A percentile compares a stretch with the other conserved stretches of the same genome.
phyloP scores from a whole-genome alignment of 2,113 vertebrate species.

The Cyprinus carpio region DNA sequence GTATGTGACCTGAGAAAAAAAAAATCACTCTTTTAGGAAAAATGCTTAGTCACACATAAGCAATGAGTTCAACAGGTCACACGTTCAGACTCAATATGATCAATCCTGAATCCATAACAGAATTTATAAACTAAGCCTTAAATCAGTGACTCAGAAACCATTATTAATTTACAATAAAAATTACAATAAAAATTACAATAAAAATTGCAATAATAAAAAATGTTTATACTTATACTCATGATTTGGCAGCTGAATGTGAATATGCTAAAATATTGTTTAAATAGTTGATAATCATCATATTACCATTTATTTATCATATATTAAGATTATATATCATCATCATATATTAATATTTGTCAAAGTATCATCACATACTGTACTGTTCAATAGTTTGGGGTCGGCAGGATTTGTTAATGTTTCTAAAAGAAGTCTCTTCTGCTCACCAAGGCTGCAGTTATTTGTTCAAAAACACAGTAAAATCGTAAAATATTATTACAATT shows the following conservation, averaged over 20 bases:
- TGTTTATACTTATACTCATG: neutral
- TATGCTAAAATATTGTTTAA: neutral
- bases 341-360: neutral
- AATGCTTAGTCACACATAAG: neutral
- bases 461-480: neutral
- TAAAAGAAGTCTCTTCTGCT: neutral
- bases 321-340: neutral
- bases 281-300: neutral
- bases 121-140: neutral
- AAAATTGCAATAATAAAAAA: neutral
- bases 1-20: neutral
- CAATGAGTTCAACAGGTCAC: neutral
- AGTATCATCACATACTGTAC: neutral
- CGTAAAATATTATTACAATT: neutral
- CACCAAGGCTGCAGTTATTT: neutral
- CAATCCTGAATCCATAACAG: neutral
- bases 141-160: neutral
- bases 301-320: neutral
- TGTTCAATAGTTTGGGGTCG: neutral
- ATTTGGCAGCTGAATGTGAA: neutral
- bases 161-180: neutral
- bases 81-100: neutral
- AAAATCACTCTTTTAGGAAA: neutral
- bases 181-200: no score
- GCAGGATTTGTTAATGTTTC: neutral